Evolutionary conservation across 92 coral and sea anemone genomes (phyloP).

Genomic region (Meandrina meandrites): DNA sequence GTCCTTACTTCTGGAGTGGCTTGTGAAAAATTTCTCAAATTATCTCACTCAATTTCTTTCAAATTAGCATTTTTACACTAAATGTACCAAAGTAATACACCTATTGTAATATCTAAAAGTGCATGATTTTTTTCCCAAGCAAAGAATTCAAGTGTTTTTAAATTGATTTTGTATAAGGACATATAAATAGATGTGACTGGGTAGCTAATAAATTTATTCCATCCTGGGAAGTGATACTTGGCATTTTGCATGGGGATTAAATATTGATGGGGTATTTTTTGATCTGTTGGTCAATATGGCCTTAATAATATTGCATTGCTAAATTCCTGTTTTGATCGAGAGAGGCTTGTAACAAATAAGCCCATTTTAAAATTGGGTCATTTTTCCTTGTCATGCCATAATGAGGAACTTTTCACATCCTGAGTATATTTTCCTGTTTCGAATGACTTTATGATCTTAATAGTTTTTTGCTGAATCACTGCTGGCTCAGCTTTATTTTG

Average conservation of each 20-base stretch:
- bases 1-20: not conserved
- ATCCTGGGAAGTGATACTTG: not conserved
- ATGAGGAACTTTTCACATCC: not conserved
- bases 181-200: slow-evolving; percentile 29
- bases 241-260: not conserved
- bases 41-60: not conserved
- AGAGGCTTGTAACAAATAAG: not conserved
- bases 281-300: not conserved
- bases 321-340: not conserved
- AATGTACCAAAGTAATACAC: not conserved
- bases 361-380: not conserved
- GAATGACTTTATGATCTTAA: not conserved
- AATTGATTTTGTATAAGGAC: not conserved
- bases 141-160: slow-evolving; percentile 21
- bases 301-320: not conserved
- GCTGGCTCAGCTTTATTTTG: not conserved
- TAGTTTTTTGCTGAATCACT: not conserved
- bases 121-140: not conserved
- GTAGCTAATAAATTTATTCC: not conserved
- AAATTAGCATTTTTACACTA: not conserved
- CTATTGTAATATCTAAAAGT: not conserved
- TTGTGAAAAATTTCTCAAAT: not conserved
- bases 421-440: not conserved
- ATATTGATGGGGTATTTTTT: slow-evolving; percentile 1
- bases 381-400: not conserved